phyloP scores from a whole-genome alignment of 1,140 invertebrate species.

The Drosophila nigromelanica region DNA sequence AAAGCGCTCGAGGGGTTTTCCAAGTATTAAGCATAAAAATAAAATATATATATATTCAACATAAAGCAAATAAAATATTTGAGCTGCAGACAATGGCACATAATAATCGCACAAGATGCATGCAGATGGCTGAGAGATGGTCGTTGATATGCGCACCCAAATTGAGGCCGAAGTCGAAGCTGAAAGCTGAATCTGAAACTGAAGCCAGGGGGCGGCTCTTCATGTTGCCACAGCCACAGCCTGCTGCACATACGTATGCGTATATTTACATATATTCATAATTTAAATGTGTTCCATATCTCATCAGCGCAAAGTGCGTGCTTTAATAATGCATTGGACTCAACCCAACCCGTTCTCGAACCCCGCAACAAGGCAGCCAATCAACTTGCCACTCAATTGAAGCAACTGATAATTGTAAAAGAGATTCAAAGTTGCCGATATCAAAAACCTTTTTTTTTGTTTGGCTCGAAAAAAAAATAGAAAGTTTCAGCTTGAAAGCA shows the following conservation, averaged over 20 bases:
- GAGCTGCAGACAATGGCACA: constrained; percentile 15
- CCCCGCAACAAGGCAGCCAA: constrained; percentile 3
- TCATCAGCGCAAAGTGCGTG: constrained; percentile 48
- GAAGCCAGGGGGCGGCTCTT: constrained; percentile 12
- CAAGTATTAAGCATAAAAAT: constrained; percentile 39
- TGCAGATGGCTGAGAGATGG: constrained; percentile 69
- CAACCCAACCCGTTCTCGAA: constrained; percentile 9
- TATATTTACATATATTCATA: constrained; percentile 51
- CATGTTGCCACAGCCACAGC: constrained; percentile 7
- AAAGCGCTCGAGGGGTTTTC: constrained; percentile 15
- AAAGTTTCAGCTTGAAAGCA: not conserved
- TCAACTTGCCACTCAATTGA: constrained; percentile 16
- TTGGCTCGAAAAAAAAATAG: not conserved
- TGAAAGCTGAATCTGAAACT: not conserved
- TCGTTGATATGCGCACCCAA: constrained; percentile 3
- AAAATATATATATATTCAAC: constrained; percentile 11
- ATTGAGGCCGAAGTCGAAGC: no score
- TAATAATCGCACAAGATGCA: constrained; percentile 52
- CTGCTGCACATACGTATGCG: not conserved
- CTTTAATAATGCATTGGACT: not conserved
- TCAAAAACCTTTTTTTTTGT: no score
- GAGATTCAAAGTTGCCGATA: constrained; percentile 4
- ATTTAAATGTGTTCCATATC: constrained; percentile 67
- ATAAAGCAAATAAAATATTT: constrained; percentile 34
- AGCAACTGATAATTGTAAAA: constrained; percentile 4